Evolutionary conservation across 2,113 vertebrate species (phyloP).

Genomic region (Puffinus mauretanicus): DNA sequence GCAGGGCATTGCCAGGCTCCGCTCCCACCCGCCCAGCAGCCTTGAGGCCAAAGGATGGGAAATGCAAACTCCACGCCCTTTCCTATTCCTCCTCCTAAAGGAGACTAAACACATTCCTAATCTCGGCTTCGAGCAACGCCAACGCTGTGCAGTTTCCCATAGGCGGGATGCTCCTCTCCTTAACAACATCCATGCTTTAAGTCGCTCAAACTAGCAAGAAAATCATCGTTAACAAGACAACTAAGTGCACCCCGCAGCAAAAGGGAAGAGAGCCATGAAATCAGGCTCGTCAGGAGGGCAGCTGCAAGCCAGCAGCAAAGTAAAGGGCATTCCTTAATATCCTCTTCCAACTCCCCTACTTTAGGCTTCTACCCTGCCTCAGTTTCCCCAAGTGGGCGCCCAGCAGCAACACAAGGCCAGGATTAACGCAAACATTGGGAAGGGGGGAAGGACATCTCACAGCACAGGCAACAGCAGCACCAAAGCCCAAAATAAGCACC

Average conservation of each 20-base stretch:
- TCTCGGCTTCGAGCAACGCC: fast-evolving
- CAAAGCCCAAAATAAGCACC: neutral
- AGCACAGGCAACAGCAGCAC: neutral
- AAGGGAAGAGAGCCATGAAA: neutral
- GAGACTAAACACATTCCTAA: fast-evolving
- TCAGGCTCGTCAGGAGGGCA: neutral
- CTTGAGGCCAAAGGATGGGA: neutral
- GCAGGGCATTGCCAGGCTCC: neutral
- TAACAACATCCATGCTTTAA: fast-evolving
- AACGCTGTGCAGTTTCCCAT: fast-evolving
- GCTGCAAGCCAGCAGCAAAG: neutral
- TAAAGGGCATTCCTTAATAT: fast-evolving
- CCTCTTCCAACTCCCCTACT: neutral
- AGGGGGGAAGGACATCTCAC: fast-evolving
- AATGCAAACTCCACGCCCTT: fast-evolving
- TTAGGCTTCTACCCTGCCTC: neutral
- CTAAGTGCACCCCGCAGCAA: fast-evolving
- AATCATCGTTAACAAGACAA: fast-evolving
- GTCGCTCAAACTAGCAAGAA: neutral
- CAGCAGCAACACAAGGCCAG: neutral
- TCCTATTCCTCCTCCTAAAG: too few species aligned
- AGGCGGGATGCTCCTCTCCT: fast-evolving
- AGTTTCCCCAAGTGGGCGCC: neutral
- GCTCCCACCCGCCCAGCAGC: neutral
- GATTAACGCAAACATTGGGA: fast-evolving